Evolutionary conservation across 2,113 vertebrate species (phyloP), one percentile per base, ranked within the genome.

Genomic region (Salvator merianae): DNA sequence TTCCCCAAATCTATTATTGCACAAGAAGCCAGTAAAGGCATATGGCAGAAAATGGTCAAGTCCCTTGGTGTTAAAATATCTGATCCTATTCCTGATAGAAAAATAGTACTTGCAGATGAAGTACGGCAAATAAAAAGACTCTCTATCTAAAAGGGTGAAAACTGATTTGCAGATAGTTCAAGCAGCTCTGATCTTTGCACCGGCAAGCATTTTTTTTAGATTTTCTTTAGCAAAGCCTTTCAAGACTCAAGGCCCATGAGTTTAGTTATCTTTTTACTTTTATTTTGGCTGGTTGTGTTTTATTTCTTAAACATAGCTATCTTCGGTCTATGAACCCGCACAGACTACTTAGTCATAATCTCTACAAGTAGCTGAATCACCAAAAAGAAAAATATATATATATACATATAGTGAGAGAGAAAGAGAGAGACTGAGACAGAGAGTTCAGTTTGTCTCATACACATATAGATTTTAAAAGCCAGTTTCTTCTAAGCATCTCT

Each of bases 11-110:
- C 79, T 89, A 96, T 97, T 97, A 98, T 98, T 99, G 98, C 98
- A 99, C 98, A 97, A 97, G 96, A 96, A 97, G 97, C 98, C 98
- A 88, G 91, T 88, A 86, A 94, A 96, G 97, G 97, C 97, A 96
- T 93, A 93, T 95, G 97, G 96, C 96, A 96, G 87, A 93, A 96
- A 95, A 97, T 95, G 96, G 97, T 97, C 96, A 93, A 93, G 94
- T 95, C 95, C 94, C 93, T 94, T 90, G 84, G 87, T 92, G 86
- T 92, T 94, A 88, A 93, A 95, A 94, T 83, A 92, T 68, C 66
- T 38, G 96, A 93, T 95, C 92, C 93, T 94, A 88, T 89, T 95
- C 77, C 43, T 4, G 47, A 50, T 96, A 96, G 95, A 97, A 97
- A 98, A 97, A 98, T 97, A 98, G 95, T 97, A 95, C 94, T 90